These are phyloP conservation scores for Ophioninae sp. DNA, from an alignment of 2,888 invertebrate genomes.

Conservation along the genomic window DNA sequence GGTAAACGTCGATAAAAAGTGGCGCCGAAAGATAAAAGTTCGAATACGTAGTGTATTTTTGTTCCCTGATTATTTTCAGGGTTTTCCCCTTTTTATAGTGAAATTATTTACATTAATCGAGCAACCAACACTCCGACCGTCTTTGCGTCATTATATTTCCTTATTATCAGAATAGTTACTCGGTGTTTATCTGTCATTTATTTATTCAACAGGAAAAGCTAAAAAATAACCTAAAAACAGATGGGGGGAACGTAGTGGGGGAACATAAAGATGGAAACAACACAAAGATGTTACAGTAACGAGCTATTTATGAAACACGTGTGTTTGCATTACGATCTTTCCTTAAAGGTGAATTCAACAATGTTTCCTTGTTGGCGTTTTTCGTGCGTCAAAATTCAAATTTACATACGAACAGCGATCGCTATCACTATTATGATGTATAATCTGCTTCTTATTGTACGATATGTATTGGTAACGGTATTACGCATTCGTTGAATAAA, in stretches of 20 bases:
- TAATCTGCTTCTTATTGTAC: neutral
- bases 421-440: neutral
- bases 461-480: neutral
- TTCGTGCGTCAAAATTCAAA: neutral
- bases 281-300: neutral
- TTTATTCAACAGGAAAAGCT: neutral
- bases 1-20: neutral
- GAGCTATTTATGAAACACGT: conserved; percentile 14
- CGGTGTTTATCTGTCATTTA: neutral
- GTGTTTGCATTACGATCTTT: conserved; percentile 20
- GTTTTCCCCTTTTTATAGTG: neutral
- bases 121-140: neutral
- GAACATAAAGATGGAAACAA: neutral
- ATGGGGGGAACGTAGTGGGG: neutral
- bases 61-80: neutral
- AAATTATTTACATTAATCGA: neutral
- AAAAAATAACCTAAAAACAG: neutral
- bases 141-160: neutral
- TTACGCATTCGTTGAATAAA: no score
- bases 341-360: neutral
- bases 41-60: neutral
- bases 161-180: neutral
- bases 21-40: neutral
- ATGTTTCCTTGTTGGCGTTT: conserved; percentile 8
- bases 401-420: neutral